Conservation (phyloP, 2,113 vertebrate species). For the Embiotoca jacksoni region DNA sequence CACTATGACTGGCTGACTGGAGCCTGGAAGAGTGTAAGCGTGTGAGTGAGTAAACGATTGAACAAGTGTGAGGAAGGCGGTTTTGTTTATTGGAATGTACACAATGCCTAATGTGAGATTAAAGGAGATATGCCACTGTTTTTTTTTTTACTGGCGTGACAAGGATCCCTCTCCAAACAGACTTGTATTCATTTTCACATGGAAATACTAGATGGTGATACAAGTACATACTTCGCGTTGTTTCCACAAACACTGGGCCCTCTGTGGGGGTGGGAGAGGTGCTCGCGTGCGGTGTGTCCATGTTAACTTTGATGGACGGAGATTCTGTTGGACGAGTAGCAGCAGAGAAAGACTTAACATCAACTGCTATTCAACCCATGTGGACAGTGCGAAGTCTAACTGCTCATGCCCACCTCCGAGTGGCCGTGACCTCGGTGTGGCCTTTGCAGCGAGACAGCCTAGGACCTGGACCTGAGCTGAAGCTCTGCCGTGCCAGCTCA, state of each 20-base stretch:
- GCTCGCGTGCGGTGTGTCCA: slow-evolving; percentile 17
- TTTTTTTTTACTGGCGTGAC: background rate
- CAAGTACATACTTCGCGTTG: slow-evolving; percentile 68
- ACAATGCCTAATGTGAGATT: background rate
- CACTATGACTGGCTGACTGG: slow-evolving; percentile 81
- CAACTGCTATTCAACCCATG: background rate
- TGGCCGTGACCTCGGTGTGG: slow-evolving; percentile 52
- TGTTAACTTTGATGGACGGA: slow-evolving; percentile 40
- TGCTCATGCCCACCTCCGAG: slow-evolving; percentile 8
- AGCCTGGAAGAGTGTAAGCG: slow-evolving; percentile 48
- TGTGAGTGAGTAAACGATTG: slow-evolving; percentile 27
- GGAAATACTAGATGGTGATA: background rate
- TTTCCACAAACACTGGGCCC: slow-evolving; percentile 71
- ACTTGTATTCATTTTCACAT: background rate
- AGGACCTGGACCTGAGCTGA: slow-evolving; percentile 83
- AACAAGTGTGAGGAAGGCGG: slow-evolving; percentile 15
- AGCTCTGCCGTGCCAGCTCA: slow-evolving; percentile 78
- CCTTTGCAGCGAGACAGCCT: slow-evolving; percentile 82
- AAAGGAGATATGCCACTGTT: background rate
- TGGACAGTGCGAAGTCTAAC: background rate
- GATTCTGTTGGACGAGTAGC: slow-evolving; percentile 48
- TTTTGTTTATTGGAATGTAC: slow-evolving; percentile 36
- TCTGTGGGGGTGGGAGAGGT: slow-evolving; percentile 55
- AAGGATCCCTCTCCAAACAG: background rate
- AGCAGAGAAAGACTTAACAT: background rate